Conservation (phyloP, 1,140 invertebrate species). For the Scaptomyza montana region DNA sequence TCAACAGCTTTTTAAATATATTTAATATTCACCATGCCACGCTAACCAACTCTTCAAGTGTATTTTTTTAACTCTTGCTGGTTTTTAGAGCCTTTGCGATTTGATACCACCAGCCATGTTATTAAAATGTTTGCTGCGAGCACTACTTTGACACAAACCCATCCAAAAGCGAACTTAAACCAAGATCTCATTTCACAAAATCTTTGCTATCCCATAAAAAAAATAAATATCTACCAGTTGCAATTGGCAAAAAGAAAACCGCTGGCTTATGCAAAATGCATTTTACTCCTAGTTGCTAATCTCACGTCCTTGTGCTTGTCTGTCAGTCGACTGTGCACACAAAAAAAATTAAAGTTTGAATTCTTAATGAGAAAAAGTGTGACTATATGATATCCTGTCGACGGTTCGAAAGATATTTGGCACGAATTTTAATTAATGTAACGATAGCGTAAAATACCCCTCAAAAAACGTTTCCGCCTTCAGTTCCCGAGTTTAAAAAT, state of each 20-base stretch:
- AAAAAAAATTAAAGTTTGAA: neutral
- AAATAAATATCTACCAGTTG: conserved; percentile 28
- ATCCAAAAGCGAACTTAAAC: conserved; percentile 1
- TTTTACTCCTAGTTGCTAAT: conserved; percentile 61
- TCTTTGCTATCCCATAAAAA: conserved; percentile 29
- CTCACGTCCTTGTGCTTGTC: conserved; percentile 17
- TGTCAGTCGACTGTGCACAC: neutral
- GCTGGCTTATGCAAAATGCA: conserved; percentile 78
- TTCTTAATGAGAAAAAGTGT: no score
- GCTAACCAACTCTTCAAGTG: neutral
- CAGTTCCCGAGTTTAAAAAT: no score
- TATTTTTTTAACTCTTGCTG: neutral
- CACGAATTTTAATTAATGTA: no score
- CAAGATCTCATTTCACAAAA: conserved; percentile 30
- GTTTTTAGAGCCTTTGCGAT: neutral
- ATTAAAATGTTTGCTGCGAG: neutral
- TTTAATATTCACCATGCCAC: neutral
- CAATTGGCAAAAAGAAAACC: conserved; percentile 47
- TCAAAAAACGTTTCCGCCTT: no score
- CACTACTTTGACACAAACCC: conserved; percentile 38
- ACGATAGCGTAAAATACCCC: no score
- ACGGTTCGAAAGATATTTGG: no score
- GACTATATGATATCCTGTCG: no score
- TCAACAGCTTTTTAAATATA: neutral
- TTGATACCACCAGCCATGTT: neutral